phyloP scores from a whole-genome alignment of 2,113 vertebrate species.

The Thinocorus orbignyianus region DNA sequence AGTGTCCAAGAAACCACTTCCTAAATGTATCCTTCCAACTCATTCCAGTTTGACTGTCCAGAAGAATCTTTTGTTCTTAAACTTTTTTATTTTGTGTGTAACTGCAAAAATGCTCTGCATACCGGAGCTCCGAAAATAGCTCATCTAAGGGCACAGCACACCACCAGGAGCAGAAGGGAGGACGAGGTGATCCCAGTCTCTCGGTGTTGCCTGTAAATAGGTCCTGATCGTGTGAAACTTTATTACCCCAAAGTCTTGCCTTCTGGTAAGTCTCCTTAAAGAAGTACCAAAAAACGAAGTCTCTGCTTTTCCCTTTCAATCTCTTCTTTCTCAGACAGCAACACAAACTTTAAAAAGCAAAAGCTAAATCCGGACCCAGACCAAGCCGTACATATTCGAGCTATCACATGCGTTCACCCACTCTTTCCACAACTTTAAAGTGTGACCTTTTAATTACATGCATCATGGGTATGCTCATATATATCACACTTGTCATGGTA shows the following conservation, averaged over 20 bases:
- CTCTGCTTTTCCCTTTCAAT: neutral
- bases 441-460: neutral
- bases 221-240: neutral
- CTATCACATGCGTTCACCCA: neutral
- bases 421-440: neutral
- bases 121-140: constrained; percentile 2
- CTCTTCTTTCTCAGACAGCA: neutral
- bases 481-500: neutral
- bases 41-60: constrained; percentile 56
- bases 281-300: neutral
- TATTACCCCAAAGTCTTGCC: neutral
- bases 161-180: neutral
- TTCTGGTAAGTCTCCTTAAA: neutral
- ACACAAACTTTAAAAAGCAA: neutral
- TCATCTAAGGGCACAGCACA: neutral
- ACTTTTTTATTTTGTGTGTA: neutral
- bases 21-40: constrained; percentile 53
- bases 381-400: neutral
- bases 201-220: neutral
- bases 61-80: constrained; percentile 31
- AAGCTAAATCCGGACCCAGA: neutral
- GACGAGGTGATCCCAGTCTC: neutral
- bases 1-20: constrained; percentile 66
- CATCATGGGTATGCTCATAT: neutral
- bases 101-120: neutral